Evolutionary conservation across 2,113 vertebrate genomes (phyloP), one percentile per base, ranked within the genome.

Genomic region (Zosterops hypoxanthus): DNA sequence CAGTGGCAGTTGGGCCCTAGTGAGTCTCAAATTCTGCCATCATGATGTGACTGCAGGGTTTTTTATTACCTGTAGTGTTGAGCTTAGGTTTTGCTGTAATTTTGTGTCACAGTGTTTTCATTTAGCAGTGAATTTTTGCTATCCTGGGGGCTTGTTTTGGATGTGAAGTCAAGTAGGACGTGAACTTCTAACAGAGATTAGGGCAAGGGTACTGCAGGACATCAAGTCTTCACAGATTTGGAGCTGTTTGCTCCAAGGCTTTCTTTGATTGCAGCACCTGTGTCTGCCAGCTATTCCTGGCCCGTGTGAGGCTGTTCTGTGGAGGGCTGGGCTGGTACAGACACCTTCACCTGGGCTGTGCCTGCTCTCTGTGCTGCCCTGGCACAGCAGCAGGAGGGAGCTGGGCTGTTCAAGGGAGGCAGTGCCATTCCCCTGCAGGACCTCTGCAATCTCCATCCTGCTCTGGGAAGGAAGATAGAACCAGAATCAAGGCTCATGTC

Each of bases 341-440:
- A 13, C 39, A 12, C 57, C 60, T 83, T 2, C 3, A 1, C 2
- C 1, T 5, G 34, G n/a, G 19, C 20, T 85, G 75, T 14, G 39
- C 55, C 42, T 84, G 87, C 73, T 82, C 3, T 9, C 33, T 22
- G 53, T 61, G 83, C 41, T 57, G 81, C 17, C 3, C 55, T 80
- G 88, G 55, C 34, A 28, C 16, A n/a, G n/a, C 66, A 47, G 53
- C 76, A 73, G 79, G 41, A 42, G 56, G 55, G 10, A 70, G 82
- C 64, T 64, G 85, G 41, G 56, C 25, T 57, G 24, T 6, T 9
- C 19, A 8, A 41, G 50, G 80, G 17, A 7, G 39, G 80, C 42
- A 7, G 12, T 23, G 87, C 66, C 12, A 1, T 52, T 70, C 63
- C 36, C 44, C 33, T 55, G 53, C 49, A 61, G 88, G 16, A 41